Conservation (phyloP, 2,797 vertebrate genomes). For the Nasua narica region DNA sequence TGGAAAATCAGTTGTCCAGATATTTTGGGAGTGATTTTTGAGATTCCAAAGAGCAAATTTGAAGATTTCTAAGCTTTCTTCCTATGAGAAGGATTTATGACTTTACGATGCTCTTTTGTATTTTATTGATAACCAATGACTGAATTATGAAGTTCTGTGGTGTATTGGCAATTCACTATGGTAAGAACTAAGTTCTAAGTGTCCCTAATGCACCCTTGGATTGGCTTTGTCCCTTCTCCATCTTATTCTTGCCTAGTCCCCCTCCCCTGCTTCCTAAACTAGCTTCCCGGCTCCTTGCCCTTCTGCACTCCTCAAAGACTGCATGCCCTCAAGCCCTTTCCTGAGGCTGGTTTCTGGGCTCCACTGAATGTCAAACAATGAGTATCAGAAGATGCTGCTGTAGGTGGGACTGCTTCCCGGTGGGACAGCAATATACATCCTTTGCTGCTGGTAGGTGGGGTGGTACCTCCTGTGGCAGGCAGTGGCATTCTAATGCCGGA, state of each 20-base stretch:
- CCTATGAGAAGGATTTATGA: neutral
- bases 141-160: neutral
- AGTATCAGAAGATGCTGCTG: neutral
- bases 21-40: neutral
- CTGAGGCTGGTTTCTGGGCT: neutral
- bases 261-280: neutral
- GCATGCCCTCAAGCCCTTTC: neutral
- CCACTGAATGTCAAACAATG: neutral
- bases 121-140: neutral
- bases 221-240: neutral
- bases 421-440: fast-evolving
- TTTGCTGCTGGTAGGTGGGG: neutral
- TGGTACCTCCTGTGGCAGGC: fast-evolving
- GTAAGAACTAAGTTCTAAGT: neutral
- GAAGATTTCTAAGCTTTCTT: neutral
- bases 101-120: neutral
- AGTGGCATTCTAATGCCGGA: neutral
- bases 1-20: neutral
- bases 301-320: neutral
- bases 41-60: neutral
- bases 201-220: neutral
- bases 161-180: neutral
- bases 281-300: neutral
- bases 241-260: neutral
- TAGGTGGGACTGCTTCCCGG: neutral